Evolutionary conservation across 1,140 invertebrate species (phyloP), one percentile per base, ranked within the genome.

Genomic region (Drosophila serrata): DNA sequence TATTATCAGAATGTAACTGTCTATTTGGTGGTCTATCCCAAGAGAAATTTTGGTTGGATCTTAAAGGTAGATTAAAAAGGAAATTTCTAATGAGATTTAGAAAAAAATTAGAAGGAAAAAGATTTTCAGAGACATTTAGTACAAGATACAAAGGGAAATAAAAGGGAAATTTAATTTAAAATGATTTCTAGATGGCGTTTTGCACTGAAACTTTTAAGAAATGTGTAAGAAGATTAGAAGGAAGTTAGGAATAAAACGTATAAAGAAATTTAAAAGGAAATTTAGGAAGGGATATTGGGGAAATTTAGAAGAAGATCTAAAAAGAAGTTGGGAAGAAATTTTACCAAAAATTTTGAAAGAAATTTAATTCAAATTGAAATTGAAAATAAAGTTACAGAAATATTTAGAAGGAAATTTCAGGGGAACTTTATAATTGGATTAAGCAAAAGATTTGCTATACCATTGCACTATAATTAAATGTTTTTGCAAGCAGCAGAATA

Each of bases 391-490:
- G 27, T 17, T 19, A 42, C 4, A 2, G 9, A 9, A 5, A n/a
- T 1, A 17, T 9, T 40, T n/a, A 8, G 7, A 19, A 13, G 11
- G 17, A 6, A 12, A 22, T 43, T 12, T 11, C 3, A 6, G 6
- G 4, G 17, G 0, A 12, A 6, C 3, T 48, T n/a, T 48, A 9
- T 0, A 27, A 11, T 7, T 0, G 15, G 8, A n/a, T 48, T 29
- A 22, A 6, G 6, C 12, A 7, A 0, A 45, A 45, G 12, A 37
- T 27, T 60, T 59, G 33, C 42, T 24, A 22, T 31, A 40, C 24
- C 40, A 49, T 69, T 43, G 29, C 22, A 29, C 37, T 45, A 65
- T 46, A 55, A 55, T 69, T 45, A 69, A 51, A 51, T 33, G 19
- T 8, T 48, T 35, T 37, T 17, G 22, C 31, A 29, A 22, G 19